Percentiles rank a stretch among this genome's conserved stretches.
Conservation (phyloP, 2,888 invertebrate species). For the Agonum fuliginosum region DNA sequence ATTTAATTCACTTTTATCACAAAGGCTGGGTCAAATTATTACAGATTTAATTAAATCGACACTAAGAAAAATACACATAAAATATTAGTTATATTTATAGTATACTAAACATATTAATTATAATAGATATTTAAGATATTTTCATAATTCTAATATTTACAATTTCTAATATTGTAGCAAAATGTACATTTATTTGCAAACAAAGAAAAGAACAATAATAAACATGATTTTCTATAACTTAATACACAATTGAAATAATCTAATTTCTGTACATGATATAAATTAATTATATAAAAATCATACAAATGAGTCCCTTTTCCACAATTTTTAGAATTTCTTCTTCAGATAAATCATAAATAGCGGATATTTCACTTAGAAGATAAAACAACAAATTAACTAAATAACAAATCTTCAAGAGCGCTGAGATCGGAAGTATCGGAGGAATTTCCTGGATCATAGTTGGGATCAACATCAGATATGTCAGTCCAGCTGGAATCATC, state of each 20-base stretch:
- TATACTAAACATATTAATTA: slow-evolving; percentile 24
- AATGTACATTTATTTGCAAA: slow-evolving; percentile 35
- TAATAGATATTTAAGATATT: slow-evolving; percentile 26
- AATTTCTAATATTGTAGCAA: slow-evolving; percentile 12
- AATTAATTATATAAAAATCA: slow-evolving; percentile 17
- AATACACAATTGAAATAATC: slow-evolving; percentile 10
- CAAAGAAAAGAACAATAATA: slow-evolving; percentile 4
- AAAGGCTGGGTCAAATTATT: slow-evolving; percentile 52
- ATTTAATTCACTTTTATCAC: slow-evolving; percentile 52
- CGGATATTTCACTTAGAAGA: not conserved
- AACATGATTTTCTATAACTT: slow-evolving; percentile 3
- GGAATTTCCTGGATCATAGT: slow-evolving; percentile 62
- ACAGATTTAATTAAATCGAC: slow-evolving; percentile 31
- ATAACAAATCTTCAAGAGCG: slow-evolving; percentile 64
- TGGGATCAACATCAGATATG: slow-evolving; percentile 61
- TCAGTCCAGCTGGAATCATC: slow-evolving; percentile 64
- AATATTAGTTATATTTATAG: slow-evolving; percentile 29
- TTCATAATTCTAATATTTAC: slow-evolving; percentile 29
- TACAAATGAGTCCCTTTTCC: not conserved
- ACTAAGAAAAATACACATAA: slow-evolving; percentile 36
- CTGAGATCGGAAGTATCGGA: slow-evolving; percentile 64
- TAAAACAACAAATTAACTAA: slow-evolving; percentile 57
- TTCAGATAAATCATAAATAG: not conserved
- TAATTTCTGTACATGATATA: slow-evolving; percentile 32
- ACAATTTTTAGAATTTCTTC: not conserved